These are phyloP conservation scores for Triplophysa siluroides DNA, from an alignment of 2,113 vertebrate species.

Conservation along the genomic window DNA sequence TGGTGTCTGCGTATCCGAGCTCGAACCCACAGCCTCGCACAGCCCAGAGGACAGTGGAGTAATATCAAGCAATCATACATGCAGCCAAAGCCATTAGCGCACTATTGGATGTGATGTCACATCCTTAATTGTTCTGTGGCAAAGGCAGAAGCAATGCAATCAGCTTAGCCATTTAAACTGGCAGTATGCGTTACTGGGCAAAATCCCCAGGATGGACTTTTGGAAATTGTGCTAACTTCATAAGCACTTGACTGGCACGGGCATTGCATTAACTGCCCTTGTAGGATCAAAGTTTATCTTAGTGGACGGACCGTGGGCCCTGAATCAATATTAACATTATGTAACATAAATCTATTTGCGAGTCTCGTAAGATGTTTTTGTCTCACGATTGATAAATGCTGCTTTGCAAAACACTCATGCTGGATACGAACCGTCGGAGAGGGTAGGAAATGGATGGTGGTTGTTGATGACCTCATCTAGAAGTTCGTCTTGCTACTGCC, in stretches of 20 bases:
- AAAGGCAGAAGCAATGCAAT: conserved; percentile 55
- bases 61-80: conserved; percentile 45
- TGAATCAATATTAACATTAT: conserved; percentile 51
- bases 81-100: conserved; percentile 51
- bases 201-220: conserved; percentile 53
- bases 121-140: conserved; percentile 59
- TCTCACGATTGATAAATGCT: conserved; percentile 36
- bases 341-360: conserved; percentile 50
- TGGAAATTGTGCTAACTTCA: conserved; percentile 50
- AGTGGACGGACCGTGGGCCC: conserved; percentile 52
- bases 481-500: background rate
- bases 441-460: background rate
- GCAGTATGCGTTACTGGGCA: conserved; percentile 36
- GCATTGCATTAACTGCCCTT: conserved; percentile 57
- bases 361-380: conserved; percentile 49
- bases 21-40: background rate
- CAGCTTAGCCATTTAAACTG: conserved; percentile 56
- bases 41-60: conserved; percentile 18
- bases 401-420: conserved; percentile 20
- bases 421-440: background rate
- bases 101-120: conserved; percentile 55
- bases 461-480: conserved; percentile 35
- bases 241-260: conserved; percentile 49
- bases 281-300: conserved; percentile 60
- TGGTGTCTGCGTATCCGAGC: background rate